Conservation (phyloP, 2,113 vertebrate genomes). For the Sebastes fasciatus region DNA sequence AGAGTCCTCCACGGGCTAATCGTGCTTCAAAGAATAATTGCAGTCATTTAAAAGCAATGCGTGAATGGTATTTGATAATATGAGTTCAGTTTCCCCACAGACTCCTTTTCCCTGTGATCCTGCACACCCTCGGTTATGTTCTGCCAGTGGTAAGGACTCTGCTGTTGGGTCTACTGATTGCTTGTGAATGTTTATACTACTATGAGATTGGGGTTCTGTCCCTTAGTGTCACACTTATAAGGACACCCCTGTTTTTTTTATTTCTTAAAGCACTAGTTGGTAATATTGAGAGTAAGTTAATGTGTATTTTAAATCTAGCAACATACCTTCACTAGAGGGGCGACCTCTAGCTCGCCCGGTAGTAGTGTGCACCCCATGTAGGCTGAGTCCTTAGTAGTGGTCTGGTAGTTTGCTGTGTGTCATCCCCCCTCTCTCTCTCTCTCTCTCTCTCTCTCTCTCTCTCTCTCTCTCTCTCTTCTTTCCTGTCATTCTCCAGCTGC, state of each 20-base stretch:
- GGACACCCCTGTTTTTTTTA: not conserved
- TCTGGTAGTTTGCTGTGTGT: too few species aligned
- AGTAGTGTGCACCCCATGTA: too few species aligned
- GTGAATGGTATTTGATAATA: conserved; percentile 67
- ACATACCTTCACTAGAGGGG: too few species aligned
- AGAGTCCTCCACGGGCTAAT: conserved; percentile 64
- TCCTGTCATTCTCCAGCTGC: too few species aligned
- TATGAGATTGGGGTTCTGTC: conserved; percentile 8
- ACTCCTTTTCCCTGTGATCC: conserved; percentile 49
- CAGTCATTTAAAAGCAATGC: conserved; percentile 75
- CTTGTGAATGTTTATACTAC: conserved; percentile 2
- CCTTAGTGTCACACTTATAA: not conserved
- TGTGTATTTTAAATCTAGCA: too few species aligned
- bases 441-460: too few species aligned
- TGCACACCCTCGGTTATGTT: conserved; percentile 19
- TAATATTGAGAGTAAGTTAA: too few species aligned
- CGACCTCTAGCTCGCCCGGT: too few species aligned
- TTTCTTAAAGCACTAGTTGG: not conserved
- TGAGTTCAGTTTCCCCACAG: conserved; percentile 50
- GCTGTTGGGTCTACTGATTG: conserved; percentile 5
- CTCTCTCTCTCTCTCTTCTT: too few species aligned
- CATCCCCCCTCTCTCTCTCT: too few species aligned
- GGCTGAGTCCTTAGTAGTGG: too few species aligned
- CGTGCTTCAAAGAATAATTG: conserved; percentile 75
- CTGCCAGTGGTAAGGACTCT: conserved; percentile 47